Percentiles rank a stretch among this genome's conserved stretches.
These are phyloP conservation scores for Eurypyga helias DNA, from an alignment of 2,113 vertebrate species.

Conservation along the genomic window DNA sequence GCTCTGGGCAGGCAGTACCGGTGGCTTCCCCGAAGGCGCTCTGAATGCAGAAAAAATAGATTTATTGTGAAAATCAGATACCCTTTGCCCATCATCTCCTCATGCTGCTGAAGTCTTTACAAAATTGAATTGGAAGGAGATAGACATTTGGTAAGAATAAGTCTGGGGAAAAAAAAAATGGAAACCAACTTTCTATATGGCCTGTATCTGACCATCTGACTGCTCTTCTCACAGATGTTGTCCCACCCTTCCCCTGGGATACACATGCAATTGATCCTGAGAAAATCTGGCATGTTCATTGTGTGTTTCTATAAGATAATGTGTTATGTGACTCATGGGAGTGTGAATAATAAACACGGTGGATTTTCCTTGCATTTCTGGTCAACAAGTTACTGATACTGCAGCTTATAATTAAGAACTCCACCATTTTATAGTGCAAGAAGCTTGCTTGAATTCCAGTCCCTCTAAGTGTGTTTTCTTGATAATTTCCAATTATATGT, in stretches of 20 bases:
- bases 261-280: not conserved
- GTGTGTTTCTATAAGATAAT: not conserved
- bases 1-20: fast-evolving
- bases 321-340: not conserved
- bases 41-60: not conserved
- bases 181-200: not conserved
- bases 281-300: not conserved
- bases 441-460: not conserved
- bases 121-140: not conserved
- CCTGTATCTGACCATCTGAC: not conserved
- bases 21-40: not conserved
- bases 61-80: not conserved
- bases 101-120: not conserved
- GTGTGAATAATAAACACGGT: not conserved
- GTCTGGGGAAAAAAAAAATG: not conserved
- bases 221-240: not conserved
- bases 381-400: not conserved
- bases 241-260: not conserved
- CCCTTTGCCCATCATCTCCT: not conserved
- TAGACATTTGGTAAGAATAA: not conserved
- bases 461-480: not conserved
- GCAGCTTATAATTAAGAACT: not conserved
- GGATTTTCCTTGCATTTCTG: not conserved
- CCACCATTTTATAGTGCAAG: not conserved
- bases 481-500: not conserved